phyloP scores from a whole-genome alignment of 2,113 vertebrate genomes.

The Lasiurus cinereus region DNA sequence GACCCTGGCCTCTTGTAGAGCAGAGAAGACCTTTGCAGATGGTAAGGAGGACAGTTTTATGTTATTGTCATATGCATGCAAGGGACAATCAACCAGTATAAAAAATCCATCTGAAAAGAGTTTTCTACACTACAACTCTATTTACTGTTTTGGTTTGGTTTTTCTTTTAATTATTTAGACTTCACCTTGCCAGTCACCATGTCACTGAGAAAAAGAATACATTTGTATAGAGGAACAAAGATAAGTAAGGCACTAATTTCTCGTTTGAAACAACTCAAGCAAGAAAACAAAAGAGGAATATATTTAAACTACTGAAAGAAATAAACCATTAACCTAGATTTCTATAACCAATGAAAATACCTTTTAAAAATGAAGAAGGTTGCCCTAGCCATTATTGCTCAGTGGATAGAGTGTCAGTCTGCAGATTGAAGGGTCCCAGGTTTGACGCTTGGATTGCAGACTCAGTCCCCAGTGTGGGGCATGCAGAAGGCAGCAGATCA shows the following conservation, averaged over 20 bases:
- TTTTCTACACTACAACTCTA: slow-evolving; percentile 16
- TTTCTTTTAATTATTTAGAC: slow-evolving; percentile 15
- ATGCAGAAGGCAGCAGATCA: too few relatives aligned
- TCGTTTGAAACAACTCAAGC: not conserved
- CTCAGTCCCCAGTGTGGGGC: too few relatives aligned
- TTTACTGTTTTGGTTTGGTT: not conserved
- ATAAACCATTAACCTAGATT: not conserved
- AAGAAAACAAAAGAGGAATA: not conserved
- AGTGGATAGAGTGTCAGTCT: too few relatives aligned
- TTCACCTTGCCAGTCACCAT: not conserved
- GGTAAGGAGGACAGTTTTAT: not conserved
- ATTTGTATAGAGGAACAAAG: not conserved
- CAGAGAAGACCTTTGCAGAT: not conserved
- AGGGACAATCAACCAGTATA: not conserved
- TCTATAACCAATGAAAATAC: not conserved
- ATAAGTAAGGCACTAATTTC: not conserved
- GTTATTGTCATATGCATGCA: not conserved
- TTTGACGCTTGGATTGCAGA: too few relatives aligned
- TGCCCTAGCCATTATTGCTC: too few relatives aligned
- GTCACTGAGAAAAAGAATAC: slow-evolving; percentile 5
- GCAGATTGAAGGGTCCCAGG: too few relatives aligned
- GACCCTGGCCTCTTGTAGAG: not conserved
- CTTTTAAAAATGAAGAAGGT: not conserved
- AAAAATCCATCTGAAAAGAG: not conserved
- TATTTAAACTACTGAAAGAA: not conserved